These are phyloP conservation scores for Cryptoblepharus egeriae DNA, from an alignment of 2,797 vertebrate genomes.

Conservation along the genomic window DNA sequence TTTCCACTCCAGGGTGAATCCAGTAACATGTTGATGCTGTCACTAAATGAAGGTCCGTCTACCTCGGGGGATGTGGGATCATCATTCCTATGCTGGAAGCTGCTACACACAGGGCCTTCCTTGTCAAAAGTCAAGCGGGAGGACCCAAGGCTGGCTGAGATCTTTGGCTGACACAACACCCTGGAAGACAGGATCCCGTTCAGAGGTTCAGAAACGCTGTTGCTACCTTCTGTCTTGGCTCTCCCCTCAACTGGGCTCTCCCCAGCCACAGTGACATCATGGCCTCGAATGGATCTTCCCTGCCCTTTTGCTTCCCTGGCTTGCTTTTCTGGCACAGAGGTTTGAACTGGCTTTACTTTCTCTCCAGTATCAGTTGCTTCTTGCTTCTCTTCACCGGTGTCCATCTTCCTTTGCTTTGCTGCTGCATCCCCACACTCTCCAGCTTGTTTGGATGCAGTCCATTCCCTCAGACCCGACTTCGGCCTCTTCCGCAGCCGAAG, in stretches of 20 bases:
- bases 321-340: not conserved
- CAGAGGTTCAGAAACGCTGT: constrained; percentile 10
- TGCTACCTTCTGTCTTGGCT: not conserved
- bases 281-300: constrained; percentile 3
- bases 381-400: not conserved
- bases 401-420: constrained; percentile 19
- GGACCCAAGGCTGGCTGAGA: not conserved
- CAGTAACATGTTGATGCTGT: constrained; percentile 30
- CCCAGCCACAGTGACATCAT: not conserved
- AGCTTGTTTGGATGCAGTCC: constrained; percentile 14
- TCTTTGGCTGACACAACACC: not conserved
- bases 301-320: not conserved
- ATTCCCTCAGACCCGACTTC: constrained; percentile 18
- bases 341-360: not conserved
- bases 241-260: not conserved
- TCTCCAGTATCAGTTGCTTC: not conserved
- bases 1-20: constrained; percentile 40
- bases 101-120: not conserved
- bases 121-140: constrained; percentile 22
- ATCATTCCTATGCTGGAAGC: not conserved
- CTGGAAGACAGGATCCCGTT: not conserved
- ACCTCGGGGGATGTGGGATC: constrained; percentile 14
- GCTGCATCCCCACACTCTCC: not conserved
- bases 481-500: constrained; percentile 35
- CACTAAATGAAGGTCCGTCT: constrained; percentile 29